A percentile compares a stretch with the other conserved stretches of the same genome.
Conservation (phyloP, 2,113 vertebrate species). For the Oncorhynchus keta region DNA sequence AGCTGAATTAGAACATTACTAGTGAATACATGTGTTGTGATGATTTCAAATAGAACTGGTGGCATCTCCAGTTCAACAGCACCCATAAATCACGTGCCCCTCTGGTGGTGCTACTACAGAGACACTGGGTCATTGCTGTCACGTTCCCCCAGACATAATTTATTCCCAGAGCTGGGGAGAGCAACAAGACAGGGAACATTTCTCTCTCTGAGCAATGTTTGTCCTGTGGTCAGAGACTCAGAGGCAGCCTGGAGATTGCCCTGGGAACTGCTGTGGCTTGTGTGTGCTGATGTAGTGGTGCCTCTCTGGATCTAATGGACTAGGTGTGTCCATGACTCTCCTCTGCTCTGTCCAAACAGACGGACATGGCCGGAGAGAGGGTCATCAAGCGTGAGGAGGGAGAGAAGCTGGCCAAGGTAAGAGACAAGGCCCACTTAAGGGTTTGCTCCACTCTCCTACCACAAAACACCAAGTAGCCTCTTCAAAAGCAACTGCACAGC, state of each 20-base stretch:
- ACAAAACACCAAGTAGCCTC: not conserved
- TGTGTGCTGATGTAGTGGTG: conserved; percentile 3
- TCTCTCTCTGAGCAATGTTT: conserved; percentile 20
- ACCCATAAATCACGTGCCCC: conserved; percentile 36
- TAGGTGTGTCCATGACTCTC: not conserved
- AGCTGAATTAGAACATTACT: not conserved
- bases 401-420: conserved; percentile 91
- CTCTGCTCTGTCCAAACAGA: conserved; percentile 65
- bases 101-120: conserved; percentile 54
- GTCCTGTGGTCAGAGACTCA: conserved; percentile 11
- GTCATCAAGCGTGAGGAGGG: conserved; percentile 89
- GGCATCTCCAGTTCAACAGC: not conserved
- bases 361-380: conserved; percentile 85
- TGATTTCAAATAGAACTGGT: not conserved
- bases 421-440: not conserved
- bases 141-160: not conserved
- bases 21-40: not conserved
- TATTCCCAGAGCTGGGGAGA: conserved; percentile 23
- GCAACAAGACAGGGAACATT: conserved; percentile 17
- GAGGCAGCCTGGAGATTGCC: conserved; percentile 24
- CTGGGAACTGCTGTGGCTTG: conserved; percentile 21
- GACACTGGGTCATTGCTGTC: conserved; percentile 40
- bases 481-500: not conserved
- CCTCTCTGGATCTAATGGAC: conserved; percentile 29
- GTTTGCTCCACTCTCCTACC: not conserved